phyloP scores from a whole-genome alignment of 2,113 vertebrate genomes.

The Emydura subglobosa region DNA sequence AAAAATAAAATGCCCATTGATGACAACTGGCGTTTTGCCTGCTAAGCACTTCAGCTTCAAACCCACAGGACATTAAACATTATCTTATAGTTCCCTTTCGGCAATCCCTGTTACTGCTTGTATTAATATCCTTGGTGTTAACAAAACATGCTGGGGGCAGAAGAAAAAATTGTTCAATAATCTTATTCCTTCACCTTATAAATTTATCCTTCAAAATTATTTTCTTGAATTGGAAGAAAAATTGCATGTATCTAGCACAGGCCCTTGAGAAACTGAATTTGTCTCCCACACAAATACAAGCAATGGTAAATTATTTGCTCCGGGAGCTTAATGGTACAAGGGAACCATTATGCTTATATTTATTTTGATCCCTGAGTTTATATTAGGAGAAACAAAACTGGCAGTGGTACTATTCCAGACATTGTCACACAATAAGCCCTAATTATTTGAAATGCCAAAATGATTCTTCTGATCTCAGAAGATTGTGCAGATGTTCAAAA shows the following conservation, averaged over 20 bases:
- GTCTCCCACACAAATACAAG: fast-evolving
- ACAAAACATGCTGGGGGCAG: slow-evolving; percentile 43
- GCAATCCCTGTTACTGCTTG: slow-evolving; percentile 48
- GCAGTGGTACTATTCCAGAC: not conserved
- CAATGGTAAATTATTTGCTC: fast-evolving
- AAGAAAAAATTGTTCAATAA: slow-evolving; percentile 50
- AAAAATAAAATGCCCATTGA: not conserved
- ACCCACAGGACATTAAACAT: slow-evolving; percentile 59
- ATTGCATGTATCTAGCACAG: not conserved
- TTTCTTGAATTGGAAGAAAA: slow-evolving; percentile 5
- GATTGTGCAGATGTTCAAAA: not conserved
- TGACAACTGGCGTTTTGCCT: not conserved
- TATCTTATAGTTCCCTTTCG: slow-evolving; percentile 68
- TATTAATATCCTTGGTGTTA: slow-evolving; percentile 53
- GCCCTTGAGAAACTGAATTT: not conserved
- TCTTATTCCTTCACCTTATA: not conserved
- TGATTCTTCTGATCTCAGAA: not conserved
- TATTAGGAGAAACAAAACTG: not conserved
- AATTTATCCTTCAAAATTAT: not conserved
- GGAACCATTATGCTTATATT: not conserved
- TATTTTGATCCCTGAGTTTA: not conserved
- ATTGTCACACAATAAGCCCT: not conserved
- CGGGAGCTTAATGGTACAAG: not conserved
- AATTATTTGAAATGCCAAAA: not conserved
- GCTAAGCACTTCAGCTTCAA: not conserved